Conservation (phyloP, 2,797 vertebrate genomes). For the Alcedo atthis region DNA sequence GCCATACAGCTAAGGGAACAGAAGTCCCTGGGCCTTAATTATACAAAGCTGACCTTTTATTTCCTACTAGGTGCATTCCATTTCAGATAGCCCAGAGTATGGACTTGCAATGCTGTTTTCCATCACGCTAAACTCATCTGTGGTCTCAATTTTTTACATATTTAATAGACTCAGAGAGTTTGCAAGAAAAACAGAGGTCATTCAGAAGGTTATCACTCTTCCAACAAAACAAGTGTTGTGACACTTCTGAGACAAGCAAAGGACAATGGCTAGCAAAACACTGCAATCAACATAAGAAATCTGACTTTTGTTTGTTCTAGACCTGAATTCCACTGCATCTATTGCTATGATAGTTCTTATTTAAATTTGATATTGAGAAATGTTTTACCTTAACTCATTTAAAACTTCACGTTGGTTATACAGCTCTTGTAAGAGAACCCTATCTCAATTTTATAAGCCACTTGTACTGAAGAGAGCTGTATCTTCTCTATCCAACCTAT, state of each 20-base stretch:
- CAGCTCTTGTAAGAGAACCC: not conserved
- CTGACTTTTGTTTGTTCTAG: not conserved
- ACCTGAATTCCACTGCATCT: not conserved
- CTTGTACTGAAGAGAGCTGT: not conserved
- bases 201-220: slow-evolving; percentile 26
- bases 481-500: not conserved
- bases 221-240: not conserved
- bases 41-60: slow-evolving; percentile 22
- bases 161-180: not conserved
- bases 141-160: slow-evolving; percentile 10
- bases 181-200: slow-evolving; percentile 19
- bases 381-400: not conserved
- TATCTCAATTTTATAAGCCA: not conserved
- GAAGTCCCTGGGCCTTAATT: not conserved
- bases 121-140: not conserved
- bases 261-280: not conserved
- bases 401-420: not conserved
- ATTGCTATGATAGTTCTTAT: not conserved
- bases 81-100: not conserved
- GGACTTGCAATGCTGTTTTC: slow-evolving; percentile 10
- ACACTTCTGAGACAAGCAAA: not conserved
- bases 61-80: not conserved
- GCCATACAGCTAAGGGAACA: not conserved
- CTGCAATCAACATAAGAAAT: not conserved
- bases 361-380: not conserved